Evolutionary conservation across 2,797 vertebrate species (phyloP).

Genomic region (Melanotaenia nigrans): DNA sequence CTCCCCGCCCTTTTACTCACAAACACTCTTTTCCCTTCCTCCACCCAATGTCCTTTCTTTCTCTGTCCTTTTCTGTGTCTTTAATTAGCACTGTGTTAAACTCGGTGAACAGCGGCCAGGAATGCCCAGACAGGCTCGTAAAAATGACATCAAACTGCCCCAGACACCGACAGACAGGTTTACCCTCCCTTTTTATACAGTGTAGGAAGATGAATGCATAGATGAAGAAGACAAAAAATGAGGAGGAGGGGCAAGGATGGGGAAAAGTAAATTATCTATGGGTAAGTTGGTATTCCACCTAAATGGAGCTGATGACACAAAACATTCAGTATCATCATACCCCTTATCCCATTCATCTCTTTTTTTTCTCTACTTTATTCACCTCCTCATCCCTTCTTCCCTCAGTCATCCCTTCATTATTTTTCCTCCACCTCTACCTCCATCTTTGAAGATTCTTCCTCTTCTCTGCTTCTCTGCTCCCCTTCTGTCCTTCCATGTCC

Average conservation of each 20-base stretch:
- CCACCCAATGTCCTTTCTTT: slow-evolving; percentile 21
- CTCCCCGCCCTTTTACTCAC: slow-evolving; percentile 63
- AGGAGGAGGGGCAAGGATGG: neutral
- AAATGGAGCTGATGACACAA: slow-evolving; percentile 6
- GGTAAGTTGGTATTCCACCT: slow-evolving; percentile 1
- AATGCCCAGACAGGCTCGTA: slow-evolving; percentile 76
- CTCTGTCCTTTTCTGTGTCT: slow-evolving; percentile 52
- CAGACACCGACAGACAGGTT: slow-evolving; percentile 60
- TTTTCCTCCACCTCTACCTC: slow-evolving; percentile 28
- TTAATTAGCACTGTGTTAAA: slow-evolving; percentile 76
- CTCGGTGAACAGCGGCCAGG: slow-evolving; percentile 64
- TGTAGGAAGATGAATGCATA: slow-evolving; percentile 6
- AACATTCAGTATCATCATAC: neutral
- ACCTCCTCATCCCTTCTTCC: slow-evolving; percentile 22
- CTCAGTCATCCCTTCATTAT: slow-evolving; percentile 24
- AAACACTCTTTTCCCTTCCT: slow-evolving; percentile 48
- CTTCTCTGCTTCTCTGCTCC: neutral
- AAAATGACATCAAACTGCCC: slow-evolving; percentile 71
- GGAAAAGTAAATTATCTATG: neutral
- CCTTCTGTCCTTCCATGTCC: slow-evolving; percentile 9
- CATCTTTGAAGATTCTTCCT: slow-evolving; percentile 29
- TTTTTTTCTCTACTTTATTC: neutral
- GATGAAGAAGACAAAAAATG: neutral
- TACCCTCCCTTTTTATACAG: slow-evolving; percentile 24
- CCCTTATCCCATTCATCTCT: neutral